Conservation (phyloP, 1,140 invertebrate genomes). For the Helicoverpa zea region DNA sequence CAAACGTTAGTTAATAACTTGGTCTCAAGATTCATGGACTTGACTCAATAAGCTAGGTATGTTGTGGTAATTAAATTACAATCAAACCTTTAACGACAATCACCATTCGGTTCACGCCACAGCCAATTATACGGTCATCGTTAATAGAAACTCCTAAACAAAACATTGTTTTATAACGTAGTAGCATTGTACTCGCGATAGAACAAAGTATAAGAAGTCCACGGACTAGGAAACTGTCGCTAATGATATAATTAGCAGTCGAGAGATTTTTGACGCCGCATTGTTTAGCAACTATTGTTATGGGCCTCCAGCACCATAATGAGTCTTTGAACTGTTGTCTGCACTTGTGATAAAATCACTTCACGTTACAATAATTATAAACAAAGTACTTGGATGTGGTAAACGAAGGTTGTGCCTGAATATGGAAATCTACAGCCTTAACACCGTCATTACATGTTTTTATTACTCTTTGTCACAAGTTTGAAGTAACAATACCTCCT, state of each 20-base stretch:
- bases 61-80: background rate
- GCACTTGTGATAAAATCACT: constrained; percentile 15
- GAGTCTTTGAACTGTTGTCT: constrained; percentile 1
- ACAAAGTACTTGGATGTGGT: background rate
- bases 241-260: constrained; percentile 53
- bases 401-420: background rate
- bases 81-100: constrained; percentile 36
- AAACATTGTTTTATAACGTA: constrained; percentile 47
- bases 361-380: background rate
- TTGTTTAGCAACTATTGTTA: constrained; percentile 22
- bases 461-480: background rate
- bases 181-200: constrained; percentile 7
- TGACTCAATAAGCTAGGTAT: background rate
- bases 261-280: constrained; percentile 34
- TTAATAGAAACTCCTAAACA: constrained; percentile 42
- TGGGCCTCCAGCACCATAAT: constrained; percentile 12
- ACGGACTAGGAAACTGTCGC: constrained; percentile 50
- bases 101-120: constrained; percentile 30
- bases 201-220: constrained; percentile 48
- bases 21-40: background rate
- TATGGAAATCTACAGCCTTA: constrained; percentile 4
- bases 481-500: background rate
- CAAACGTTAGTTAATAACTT: background rate
- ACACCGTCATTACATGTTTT: background rate
- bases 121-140: background rate